phyloP scores from a whole-genome alignment of 2,888 invertebrate genomes.

The Choreutis nemorana region DNA sequence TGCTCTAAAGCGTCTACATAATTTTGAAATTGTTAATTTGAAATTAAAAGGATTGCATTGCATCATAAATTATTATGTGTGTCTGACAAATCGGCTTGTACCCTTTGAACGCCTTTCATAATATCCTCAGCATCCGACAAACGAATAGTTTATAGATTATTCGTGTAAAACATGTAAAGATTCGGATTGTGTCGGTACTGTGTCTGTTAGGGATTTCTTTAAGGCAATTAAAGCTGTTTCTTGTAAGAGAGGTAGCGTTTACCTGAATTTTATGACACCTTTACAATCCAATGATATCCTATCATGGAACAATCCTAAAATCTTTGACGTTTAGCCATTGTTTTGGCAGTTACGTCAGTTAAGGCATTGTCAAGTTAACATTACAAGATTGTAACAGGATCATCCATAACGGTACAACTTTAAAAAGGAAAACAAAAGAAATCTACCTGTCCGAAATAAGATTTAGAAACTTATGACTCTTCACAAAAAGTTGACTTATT shows the following conservation, averaged over 20 bases:
- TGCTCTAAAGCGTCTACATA: too few species aligned
- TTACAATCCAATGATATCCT: constrained; percentile 32
- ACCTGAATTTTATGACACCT: constrained; percentile 50
- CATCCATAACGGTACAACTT: constrained; percentile 52
- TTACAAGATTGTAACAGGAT: constrained; percentile 36
- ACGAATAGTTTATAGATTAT: too few species aligned
- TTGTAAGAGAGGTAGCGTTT: constrained; percentile 53
- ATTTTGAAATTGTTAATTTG: too few species aligned
- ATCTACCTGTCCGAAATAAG: too few species aligned
- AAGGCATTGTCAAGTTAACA: constrained; percentile 24
- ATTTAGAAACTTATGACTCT: too few species aligned
- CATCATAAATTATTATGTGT: constrained; percentile 3
- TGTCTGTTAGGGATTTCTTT: constrained; percentile 26
- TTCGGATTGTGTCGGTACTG: constrained; percentile 26
- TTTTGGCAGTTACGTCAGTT: constrained; percentile 57
- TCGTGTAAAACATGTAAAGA: too few species aligned
- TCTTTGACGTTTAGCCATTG: constrained; percentile 21
- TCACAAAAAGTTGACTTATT: too few species aligned
- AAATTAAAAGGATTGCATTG: too few species aligned
- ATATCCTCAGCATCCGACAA: constrained; percentile 12
- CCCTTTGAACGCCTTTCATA: constrained; percentile 8
- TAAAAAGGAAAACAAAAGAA: too few species aligned
- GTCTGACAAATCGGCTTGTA: not conserved
- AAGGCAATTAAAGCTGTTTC: constrained; percentile 42
- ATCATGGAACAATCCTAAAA: too few species aligned